phyloP scores from a whole-genome alignment of 2,113 vertebrate genomes.

The Phodopus roborovskii region DNA sequence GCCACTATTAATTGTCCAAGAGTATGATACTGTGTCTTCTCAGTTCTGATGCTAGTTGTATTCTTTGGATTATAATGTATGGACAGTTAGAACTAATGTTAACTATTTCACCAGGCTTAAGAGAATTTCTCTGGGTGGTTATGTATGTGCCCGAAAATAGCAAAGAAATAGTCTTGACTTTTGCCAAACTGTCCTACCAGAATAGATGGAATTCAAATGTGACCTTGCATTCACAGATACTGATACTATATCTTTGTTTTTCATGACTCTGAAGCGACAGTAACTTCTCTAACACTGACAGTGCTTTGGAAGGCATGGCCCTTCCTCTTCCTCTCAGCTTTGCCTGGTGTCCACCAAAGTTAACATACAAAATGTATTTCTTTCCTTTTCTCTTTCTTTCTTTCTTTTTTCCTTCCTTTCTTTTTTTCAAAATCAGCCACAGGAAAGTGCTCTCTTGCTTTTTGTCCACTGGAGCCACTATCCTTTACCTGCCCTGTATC shows the following conservation, averaged over 20 bases:
- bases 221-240: not conserved
- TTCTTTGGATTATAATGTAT: not conserved
- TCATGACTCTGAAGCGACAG: not conserved
- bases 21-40: not conserved
- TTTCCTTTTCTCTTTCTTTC: too few species aligned
- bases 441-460: not conserved
- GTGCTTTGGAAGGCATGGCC: not conserved
- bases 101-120: not conserved
- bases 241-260: not conserved
- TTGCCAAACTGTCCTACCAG: not conserved
- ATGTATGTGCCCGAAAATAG: not conserved
- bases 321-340: not conserved
- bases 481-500: too few species aligned
- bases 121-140: not conserved
- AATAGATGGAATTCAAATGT: slow-evolving; percentile 5
- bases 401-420: too few species aligned
- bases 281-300: not conserved
- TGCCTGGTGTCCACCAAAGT: rapidly evolving
- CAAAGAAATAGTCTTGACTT: not conserved
- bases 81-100: not conserved
- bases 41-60: not conserved
- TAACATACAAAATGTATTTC: not conserved
- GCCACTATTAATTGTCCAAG: not conserved
- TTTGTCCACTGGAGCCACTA: not conserved
- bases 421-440: not conserved